phyloP scores from a whole-genome alignment of 2,888 invertebrate species.

The Euplagia quadripunctaria region DNA sequence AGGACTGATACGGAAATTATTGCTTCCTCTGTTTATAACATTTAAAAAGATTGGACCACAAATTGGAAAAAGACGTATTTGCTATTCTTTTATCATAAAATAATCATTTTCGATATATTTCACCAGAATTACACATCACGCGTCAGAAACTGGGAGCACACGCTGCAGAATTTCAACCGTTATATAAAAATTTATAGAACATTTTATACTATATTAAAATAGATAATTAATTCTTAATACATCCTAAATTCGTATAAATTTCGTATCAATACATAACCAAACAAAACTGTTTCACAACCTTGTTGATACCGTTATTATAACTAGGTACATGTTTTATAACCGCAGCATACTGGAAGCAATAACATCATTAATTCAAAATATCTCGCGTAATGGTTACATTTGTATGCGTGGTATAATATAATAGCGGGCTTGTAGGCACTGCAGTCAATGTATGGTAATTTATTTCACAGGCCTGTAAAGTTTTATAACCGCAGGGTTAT shows the following conservation, averaged over 20 bases:
- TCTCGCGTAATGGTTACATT: constrained; percentile 54
- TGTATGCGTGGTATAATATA: constrained; percentile 42
- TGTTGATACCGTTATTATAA: constrained; percentile 25
- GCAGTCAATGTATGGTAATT: constrained; percentile 64
- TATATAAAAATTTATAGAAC: no score
- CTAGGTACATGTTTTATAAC: constrained; percentile 43
- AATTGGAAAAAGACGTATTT: no score
- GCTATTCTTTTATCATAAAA: no score
- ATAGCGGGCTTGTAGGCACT: constrained; percentile 29
- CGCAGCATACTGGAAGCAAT: constrained; percentile 49
- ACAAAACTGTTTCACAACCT: neutral
- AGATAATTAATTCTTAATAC: no score
- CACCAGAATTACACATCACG: no score
- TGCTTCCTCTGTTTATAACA: no score
- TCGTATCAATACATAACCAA: neutral
- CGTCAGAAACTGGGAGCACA: no score
- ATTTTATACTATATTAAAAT: no score
- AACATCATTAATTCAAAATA: constrained; percentile 67
- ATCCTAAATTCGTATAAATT: neutral
- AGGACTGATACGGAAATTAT: no score
- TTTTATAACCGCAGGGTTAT: constrained; percentile 67
- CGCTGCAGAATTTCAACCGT: no score
- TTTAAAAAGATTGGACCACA: no score
- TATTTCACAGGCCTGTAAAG: constrained; percentile 67
- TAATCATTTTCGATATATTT: no score